Base-by-base conservation (phyloP, 2,113 vertebrate genomes). In the Vidua macroura region DNA sequence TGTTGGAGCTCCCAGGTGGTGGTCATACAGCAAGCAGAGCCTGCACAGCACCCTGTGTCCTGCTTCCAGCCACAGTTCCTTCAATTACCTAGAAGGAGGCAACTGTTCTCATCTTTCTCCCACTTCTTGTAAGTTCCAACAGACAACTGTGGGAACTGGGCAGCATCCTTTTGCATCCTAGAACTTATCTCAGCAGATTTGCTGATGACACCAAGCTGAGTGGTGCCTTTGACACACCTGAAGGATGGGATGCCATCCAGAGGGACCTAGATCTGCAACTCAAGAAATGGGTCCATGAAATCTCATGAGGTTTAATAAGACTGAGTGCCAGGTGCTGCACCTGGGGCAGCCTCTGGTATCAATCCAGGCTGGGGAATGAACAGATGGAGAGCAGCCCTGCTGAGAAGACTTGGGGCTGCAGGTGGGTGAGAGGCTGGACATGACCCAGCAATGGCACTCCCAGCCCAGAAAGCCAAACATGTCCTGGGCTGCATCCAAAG, bases 11-110 rank as follows among this genome's bases (percentile, higher is more conserved):
- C 18, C 2, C 5, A 48, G 22, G 22, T 20, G 20, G 20, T 52
- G 46, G 10, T 16, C 13, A 1, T 13, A 51, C 20, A 68, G n/a
- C 23, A 27, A 76, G 18, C 15, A 83, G 53, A 72, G n/a, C 25
- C 58, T 25, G 48, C 0, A 0, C 28, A 81, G n/a, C 12, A 27
- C 2, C 21, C 28, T 0, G 0, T 21, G 30, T 43, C 23, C 59
- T 49, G 15, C 58, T 41, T 28, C 37, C 33, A 58, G 10, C 25
- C 55, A 51, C 31, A 15, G 31, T 49, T 79, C n/a, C 67, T 79
- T 52, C 44, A 39, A 1, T 39, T 63, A 35, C 21, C 19, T 27
- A 49, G 46, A 33, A 59, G 23, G 14, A 81, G 14, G 11, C 15
- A 78, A 16, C 17, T 5, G 8, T 44, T 19, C 25, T 30, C 39